phyloP scores from a whole-genome alignment of 2,113 vertebrate genomes.

The Carlito syrichta region DNA sequence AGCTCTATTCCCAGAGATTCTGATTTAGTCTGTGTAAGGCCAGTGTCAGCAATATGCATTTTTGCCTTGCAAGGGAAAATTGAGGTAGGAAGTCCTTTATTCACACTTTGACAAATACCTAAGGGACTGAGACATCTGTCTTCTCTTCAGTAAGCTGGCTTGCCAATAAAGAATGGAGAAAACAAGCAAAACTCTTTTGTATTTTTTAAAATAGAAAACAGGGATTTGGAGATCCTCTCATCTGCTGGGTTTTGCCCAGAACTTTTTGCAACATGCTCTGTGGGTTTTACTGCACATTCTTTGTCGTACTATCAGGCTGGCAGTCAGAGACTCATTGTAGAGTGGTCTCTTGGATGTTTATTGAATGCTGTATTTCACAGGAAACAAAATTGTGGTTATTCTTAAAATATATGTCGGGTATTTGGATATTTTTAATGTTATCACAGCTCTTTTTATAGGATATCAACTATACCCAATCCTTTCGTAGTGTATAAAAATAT shows the following conservation, averaged over 20 bases:
- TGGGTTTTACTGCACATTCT: neutral
- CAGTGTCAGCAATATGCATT: neutral
- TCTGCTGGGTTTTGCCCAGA: neutral
- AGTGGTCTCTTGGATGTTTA: neutral
- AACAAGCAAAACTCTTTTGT: neutral
- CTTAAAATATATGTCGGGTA: neutral
- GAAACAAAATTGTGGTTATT: conserved; percentile 26
- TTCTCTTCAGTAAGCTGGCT: neutral
- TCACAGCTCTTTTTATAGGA: neutral
- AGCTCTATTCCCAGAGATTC: neutral
- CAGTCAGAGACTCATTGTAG: neutral
- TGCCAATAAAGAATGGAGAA: neutral
- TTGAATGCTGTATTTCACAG: neutral
- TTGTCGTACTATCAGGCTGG: no score
- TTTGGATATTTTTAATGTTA: conserved; percentile 17
- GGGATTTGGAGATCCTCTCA: neutral
- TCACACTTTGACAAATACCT: neutral
- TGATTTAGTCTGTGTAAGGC: neutral
- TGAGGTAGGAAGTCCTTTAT: neutral
- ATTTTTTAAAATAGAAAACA: neutral
- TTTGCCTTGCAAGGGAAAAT: neutral
- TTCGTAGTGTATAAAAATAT: neutral
- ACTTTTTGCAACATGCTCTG: neutral
- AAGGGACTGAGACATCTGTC: neutral
- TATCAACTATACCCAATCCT: neutral